Evolutionary conservation across 1,140 invertebrate species (phyloP).

Genomic region (Oppia nitens): DNA sequence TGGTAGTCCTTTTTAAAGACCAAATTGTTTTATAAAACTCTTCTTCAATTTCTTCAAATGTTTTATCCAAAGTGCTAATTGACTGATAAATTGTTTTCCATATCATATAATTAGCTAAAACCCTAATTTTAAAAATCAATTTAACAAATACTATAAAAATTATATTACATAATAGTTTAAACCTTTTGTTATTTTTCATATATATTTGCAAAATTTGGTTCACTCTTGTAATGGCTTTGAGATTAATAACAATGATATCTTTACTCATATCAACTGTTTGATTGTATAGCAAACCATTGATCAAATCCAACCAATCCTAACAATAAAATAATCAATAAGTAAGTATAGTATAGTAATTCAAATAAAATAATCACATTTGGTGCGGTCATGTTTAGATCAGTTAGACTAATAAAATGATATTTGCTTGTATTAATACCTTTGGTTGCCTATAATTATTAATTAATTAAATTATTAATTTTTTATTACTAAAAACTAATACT

Average conservation of each 20-base stretch:
- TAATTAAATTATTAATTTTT: no score
- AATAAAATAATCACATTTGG: no score
- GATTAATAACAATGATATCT: background rate
- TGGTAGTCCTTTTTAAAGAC: slow-evolving; percentile 26
- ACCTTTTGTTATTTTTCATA: background rate
- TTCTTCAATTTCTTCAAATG: background rate
- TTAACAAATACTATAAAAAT: background rate
- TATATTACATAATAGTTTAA: background rate
- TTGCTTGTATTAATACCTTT: no score
- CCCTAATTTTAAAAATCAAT: slow-evolving; percentile 9
- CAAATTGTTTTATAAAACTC: background rate
- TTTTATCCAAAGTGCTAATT: slow-evolving; percentile 32
- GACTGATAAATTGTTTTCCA: slow-evolving; percentile 44
- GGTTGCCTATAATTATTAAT: no score
- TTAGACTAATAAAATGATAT: no score
- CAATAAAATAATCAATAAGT: no score
- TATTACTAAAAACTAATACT: background rate
- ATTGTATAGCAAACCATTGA: no score
- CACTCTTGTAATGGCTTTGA: background rate
- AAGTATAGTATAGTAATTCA: no score
- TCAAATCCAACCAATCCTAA: no score
- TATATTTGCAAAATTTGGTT: background rate
- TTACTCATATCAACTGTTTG: no score
- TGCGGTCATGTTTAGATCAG: no score
- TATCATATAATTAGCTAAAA: slow-evolving; percentile 35